Evolutionary conservation across 2,797 vertebrate species (phyloP).

Genomic region (Pseudochirops corinnae): DNA sequence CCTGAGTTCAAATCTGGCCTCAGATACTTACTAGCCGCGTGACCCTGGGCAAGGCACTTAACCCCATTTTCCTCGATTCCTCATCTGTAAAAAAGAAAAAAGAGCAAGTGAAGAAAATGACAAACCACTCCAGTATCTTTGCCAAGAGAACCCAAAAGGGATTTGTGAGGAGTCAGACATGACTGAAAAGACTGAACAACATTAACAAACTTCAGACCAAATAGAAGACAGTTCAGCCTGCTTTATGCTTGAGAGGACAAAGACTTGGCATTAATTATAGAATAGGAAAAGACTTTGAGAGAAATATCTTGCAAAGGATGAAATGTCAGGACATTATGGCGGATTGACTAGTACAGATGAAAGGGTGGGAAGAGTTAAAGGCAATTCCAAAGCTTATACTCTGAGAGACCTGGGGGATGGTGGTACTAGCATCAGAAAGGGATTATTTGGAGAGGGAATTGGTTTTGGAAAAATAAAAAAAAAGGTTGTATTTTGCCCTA

Average conservation of each 20-base stretch:
- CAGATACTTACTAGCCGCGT: neutral
- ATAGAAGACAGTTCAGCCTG: neutral
- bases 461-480: neutral
- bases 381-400: neutral
- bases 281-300: neutral
- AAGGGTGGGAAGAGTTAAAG: neutral
- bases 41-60: neutral
- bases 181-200: neutral
- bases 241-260: neutral
- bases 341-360: neutral
- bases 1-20: neutral
- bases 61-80: neutral
- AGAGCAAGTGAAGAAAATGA: neutral
- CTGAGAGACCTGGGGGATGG: neutral
- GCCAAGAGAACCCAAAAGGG: neutral
- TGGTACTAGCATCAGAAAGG: neutral
- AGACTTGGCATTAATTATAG: neutral
- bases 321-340: neutral
- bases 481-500: neutral
- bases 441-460: neutral
- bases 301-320: neutral
- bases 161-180: neutral
- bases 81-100: neutral
- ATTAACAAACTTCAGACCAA: neutral
- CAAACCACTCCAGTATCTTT: neutral